phyloP scores from a whole-genome alignment of 2,797 vertebrate genomes.

The Sardinella longiceps region DNA sequence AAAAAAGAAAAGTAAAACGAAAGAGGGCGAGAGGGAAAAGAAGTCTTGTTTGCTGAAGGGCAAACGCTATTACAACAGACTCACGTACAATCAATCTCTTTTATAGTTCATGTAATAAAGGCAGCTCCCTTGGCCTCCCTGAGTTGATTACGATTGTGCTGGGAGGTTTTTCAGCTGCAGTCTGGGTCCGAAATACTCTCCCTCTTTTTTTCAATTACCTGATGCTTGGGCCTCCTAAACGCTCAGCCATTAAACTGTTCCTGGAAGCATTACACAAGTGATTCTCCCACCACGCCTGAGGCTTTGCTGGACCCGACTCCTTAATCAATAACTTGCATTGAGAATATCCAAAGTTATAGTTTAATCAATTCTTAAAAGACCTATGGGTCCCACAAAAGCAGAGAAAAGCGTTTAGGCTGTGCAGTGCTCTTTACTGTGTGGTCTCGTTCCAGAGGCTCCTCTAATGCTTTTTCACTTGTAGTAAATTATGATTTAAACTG shows the following conservation, averaged over 20 bases:
- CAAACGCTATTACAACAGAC: conserved; percentile 41
- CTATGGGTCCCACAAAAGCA: not conserved
- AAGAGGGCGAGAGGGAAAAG: not conserved
- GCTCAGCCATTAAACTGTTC: not conserved
- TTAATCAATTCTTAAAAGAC: not conserved
- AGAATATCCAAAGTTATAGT: not conserved
- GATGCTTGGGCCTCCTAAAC: not conserved
- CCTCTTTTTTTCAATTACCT: conserved; percentile 6
- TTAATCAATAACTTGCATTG: not conserved
- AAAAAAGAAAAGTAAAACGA: not conserved
- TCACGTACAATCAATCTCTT: conserved; percentile 48
- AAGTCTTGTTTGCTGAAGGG: conserved; percentile 47
- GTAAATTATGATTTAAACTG: conserved; percentile 1
- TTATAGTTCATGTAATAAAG: conserved; percentile 37
- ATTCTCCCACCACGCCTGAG: not conserved
- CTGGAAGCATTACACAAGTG: conserved; percentile 12
- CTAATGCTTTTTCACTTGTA: not conserved
- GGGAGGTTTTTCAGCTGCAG: conserved; percentile 16
- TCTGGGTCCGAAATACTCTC: not conserved
- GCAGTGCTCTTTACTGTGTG: not conserved
- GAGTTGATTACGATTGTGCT: conserved; percentile 48
- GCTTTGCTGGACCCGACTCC: not conserved
- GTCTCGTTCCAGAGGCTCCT: not conserved
- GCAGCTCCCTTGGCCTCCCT: conserved; percentile 31
- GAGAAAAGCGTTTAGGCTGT: not conserved